phyloP scores from a whole-genome alignment of 2,113 vertebrate species.

The Shinisaurus crocodilurus region DNA sequence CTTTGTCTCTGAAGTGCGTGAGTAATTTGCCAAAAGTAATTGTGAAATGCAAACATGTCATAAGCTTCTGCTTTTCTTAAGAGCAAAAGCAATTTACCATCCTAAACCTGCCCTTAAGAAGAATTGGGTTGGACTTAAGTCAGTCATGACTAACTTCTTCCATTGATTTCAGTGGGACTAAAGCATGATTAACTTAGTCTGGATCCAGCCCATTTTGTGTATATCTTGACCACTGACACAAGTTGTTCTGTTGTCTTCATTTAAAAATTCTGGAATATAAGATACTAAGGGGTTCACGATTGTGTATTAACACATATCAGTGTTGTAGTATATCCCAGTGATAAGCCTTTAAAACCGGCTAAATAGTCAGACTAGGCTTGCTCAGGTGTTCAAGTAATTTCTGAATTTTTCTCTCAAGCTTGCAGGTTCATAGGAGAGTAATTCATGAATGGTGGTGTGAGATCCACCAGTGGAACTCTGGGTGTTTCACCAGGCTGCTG shows the following conservation, averaged over 20 bases:
- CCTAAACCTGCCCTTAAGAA: background rate
- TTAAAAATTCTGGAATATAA: slow-evolving; percentile 17
- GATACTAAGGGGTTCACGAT: slow-evolving; percentile 9
- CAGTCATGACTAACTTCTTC: background rate
- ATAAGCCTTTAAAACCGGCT: slow-evolving; percentile 60
- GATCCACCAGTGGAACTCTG: background rate
- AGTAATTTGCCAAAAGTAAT: slow-evolving; percentile 8
- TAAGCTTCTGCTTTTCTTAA: slow-evolving; percentile 40
- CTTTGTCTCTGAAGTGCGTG: slow-evolving; percentile 14
- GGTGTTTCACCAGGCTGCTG: slow-evolving; percentile 13
- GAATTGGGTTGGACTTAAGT: background rate
- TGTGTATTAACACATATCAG: slow-evolving; percentile 25
- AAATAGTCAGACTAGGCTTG: slow-evolving; percentile 74
- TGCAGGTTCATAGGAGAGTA: slow-evolving; percentile 51
- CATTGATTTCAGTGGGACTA: background rate
- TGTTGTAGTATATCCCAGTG: slow-evolving; percentile 35
- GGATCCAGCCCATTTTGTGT: background rate
- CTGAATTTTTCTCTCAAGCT: slow-evolving; percentile 56
- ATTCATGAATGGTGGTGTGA: slow-evolving; percentile 17
- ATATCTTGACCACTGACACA: background rate
- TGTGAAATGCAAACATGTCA: background rate
- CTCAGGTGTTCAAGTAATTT: slow-evolving; percentile 61
- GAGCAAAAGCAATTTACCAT: background rate
- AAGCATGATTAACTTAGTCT: background rate
- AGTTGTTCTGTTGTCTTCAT: background rate